phyloP scores from a whole-genome alignment of 2,113 vertebrate species.

The Oplegnathus fasciatus region DNA sequence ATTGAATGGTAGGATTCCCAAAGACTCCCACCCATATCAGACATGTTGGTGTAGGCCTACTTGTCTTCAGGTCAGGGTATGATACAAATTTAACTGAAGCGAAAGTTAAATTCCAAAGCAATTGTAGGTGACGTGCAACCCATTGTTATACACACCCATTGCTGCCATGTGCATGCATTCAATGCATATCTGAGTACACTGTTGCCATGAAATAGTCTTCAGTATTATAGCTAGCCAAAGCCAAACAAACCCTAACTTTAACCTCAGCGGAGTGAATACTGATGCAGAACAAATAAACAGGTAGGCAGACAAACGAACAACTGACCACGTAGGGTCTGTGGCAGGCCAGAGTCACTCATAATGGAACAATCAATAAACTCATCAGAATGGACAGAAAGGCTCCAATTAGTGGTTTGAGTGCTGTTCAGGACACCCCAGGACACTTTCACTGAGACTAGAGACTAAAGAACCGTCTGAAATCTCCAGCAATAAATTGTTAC shows the following conservation, averaged over 20 bases:
- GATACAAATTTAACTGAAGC: not conserved
- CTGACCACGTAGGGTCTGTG: slow-evolving; percentile 40
- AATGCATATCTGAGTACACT: not conserved
- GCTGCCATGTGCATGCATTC: not conserved
- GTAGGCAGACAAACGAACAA: slow-evolving; percentile 14
- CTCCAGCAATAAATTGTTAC: not conserved
- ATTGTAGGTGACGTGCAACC: no score
- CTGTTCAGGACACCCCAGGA: slow-evolving; percentile 24
- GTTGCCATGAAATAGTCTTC: not conserved
- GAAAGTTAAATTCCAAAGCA: no score
- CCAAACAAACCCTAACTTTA: slow-evolving; percentile 8
- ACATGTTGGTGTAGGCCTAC: not conserved
- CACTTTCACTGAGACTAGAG: not conserved
- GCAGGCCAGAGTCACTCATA: slow-evolving; percentile 38
- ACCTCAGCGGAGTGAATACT: slow-evolving; percentile 13
- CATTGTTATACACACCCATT: not conserved
- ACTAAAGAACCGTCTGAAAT: not conserved
- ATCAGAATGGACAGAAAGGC: slow-evolving; percentile 56
- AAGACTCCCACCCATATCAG: no score
- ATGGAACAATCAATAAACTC: slow-evolving; percentile 63
- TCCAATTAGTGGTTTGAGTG: slow-evolving; percentile 67
- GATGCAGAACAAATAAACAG: slow-evolving; percentile 32
- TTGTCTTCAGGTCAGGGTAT: not conserved
- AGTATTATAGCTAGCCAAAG: not conserved
- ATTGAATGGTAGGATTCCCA: not conserved